phyloP scores from a whole-genome alignment of 1,140 invertebrate species.

The Dendroctonus ponderosae region DNA sequence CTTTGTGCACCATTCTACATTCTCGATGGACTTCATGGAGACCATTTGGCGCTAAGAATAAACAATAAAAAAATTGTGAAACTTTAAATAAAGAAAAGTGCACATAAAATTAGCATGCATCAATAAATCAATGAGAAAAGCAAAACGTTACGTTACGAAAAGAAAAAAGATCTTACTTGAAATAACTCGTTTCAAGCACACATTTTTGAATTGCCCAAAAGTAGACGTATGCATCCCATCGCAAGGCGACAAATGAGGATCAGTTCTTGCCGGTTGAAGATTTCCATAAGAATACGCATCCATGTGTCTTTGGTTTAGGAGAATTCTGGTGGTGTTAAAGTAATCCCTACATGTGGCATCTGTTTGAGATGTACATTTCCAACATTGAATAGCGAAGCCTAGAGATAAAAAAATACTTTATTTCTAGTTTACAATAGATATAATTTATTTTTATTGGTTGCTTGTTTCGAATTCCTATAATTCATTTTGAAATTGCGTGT shows the following conservation, averaged over 20 bases:
- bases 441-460: no score
- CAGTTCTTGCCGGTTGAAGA: slow-evolving; percentile 21
- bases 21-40: slow-evolving; percentile 38
- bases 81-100: no score
- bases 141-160: no score
- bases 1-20: slow-evolving; percentile 58
- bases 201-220: slow-evolving; percentile 34
- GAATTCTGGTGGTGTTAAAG: slow-evolving; percentile 61
- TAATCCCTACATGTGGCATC: slow-evolving; percentile 70
- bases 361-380: slow-evolving; percentile 68
- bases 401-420: slow-evolving; percentile 40
- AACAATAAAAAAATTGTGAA: slow-evolving; percentile 8
- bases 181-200: slow-evolving; percentile 37
- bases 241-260: slow-evolving; percentile 26
- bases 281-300: slow-evolving; percentile 38
- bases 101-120: no score
- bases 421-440: background rate
- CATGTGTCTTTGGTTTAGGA: slow-evolving; percentile 59
- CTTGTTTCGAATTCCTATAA: no score
- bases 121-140: no score
- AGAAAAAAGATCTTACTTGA: no score
- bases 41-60: slow-evolving; percentile 27
- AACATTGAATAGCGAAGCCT: slow-evolving; percentile 67
- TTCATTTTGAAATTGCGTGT: no score
- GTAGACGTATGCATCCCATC: slow-evolving; percentile 47